phyloP scores from a whole-genome alignment of 2,888 invertebrate species.

The Cryptus viduatorius region DNA sequence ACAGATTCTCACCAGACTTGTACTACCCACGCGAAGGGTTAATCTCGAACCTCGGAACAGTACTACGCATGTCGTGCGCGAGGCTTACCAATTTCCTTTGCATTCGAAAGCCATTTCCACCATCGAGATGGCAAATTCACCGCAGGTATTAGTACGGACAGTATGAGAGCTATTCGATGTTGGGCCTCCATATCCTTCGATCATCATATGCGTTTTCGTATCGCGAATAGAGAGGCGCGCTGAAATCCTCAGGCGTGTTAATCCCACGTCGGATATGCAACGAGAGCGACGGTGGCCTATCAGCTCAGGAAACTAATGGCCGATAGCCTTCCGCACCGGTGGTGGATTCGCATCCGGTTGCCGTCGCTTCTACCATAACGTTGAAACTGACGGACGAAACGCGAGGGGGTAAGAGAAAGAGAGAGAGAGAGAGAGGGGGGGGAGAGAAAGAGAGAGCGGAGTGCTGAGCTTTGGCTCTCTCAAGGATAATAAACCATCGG shows the following conservation, averaged over 20 bases:
- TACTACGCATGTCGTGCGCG: constrained; percentile 22
- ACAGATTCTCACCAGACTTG: not conserved
- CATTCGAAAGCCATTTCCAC: constrained; percentile 59
- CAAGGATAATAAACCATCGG: constrained; percentile 70
- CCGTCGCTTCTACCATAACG: constrained; percentile 27
- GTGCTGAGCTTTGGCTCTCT: constrained; percentile 31
- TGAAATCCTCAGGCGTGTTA: constrained; percentile 74
- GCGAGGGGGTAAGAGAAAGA: not conserved
- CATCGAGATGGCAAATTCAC: constrained; percentile 35
- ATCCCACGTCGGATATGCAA: constrained; percentile 74
- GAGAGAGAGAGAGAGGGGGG: not conserved
- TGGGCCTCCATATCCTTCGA: constrained; percentile 36
- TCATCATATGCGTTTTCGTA: constrained; percentile 46
- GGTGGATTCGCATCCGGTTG: constrained; percentile 65
- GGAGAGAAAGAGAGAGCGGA: not conserved
- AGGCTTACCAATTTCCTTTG: constrained; percentile 59
- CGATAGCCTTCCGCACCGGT: constrained; percentile 75
- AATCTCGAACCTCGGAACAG: constrained; percentile 16
- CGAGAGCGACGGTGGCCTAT: constrained; percentile 68
- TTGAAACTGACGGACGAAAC: constrained; percentile 16
- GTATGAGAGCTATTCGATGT: not conserved
- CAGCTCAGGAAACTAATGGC: constrained; percentile 79
- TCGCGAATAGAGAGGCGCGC: constrained; percentile 21
- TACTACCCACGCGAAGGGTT: not conserved
- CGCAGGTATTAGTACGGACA: constrained; percentile 13